Evolutionary conservation across 1,140 invertebrate genomes (phyloP), one percentile per base, ranked within the genome.

Genomic region (Harlomillsia oculata): DNA sequence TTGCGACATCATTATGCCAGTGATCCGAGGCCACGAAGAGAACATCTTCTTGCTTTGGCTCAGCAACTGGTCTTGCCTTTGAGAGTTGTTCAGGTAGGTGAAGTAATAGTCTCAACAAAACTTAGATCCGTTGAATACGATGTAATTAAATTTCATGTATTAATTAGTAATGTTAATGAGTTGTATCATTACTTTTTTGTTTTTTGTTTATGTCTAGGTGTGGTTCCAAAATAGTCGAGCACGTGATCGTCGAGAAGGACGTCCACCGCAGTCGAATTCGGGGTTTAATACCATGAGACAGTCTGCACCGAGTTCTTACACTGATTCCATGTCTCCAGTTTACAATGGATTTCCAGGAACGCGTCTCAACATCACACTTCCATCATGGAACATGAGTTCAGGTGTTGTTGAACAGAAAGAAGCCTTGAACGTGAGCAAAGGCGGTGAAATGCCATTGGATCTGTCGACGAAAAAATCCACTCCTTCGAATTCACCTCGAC

Each of bases 141-240:
- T n/a, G n/a, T n/a, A n/a, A n/a, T n/a, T n/a, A n/a, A n/a, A n/a
- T n/a, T n/a, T n/a, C n/a, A n/a, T n/a, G n/a, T n/a, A n/a, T n/a
- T n/a, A n/a, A n/a, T n/a, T n/a, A n/a, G n/a, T n/a, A n/a, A n/a
- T n/a, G n/a, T n/a, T n/a, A n/a, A n/a, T n/a, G n/a, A n/a, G n/a
- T n/a, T n/a, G n/a, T 30, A 41, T 18, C 16, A 9, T 53, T 53
- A 13, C 18, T 21, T 50, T n/a, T 46, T 11, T 44, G 25, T 14
- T 45, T 56, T 64, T 53, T 26, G 8, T 25, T 60, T n/a, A n/a
- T n/a, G n/a, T 30, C 9, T 65, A 75, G 68, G 80, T 82, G 3
- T 98, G 95, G 94, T 98, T 98, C 71, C 95, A 98, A 76, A 97
- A 98, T 72, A 93, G 89, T 65, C 78, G 94, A 50, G 94, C 93